Evolutionary conservation across 2,113 vertebrate genomes (phyloP).

Genomic region (Hemiscyllium ocellatum): DNA sequence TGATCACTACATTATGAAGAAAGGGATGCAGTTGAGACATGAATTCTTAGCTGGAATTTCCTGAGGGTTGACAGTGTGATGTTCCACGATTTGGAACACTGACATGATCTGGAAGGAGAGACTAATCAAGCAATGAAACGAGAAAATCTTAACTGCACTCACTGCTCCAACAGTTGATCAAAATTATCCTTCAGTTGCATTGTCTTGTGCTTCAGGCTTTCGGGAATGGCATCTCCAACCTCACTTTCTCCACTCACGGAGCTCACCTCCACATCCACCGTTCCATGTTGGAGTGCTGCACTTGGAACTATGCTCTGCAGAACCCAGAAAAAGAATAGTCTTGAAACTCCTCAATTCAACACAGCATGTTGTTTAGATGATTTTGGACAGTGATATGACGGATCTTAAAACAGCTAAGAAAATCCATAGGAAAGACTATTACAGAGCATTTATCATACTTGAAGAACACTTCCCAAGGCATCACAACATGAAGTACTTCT

Average conservation of each 20-base stretch:
- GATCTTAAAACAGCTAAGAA: neutral
- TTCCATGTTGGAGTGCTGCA: neutral
- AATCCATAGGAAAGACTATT: neutral
- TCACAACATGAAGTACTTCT: neutral
- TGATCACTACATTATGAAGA: neutral
- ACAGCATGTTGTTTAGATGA: no score
- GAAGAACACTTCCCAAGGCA: neutral
- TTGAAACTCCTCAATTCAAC: neutral
- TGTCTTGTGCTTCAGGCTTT: constrained; percentile 47
- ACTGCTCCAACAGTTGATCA: constrained; percentile 56
- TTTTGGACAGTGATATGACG: neutral
- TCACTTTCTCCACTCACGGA: constrained; percentile 44
- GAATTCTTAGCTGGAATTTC: neutral
- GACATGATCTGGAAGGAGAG: neutral
- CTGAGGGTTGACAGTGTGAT: neutral
- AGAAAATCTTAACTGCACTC: constrained; percentile 46
- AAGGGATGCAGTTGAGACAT: neutral
- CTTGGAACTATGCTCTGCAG: constrained; percentile 40
- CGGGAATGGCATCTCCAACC: constrained; percentile 32
- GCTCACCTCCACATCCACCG: constrained; percentile 42
- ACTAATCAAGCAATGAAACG: neutral
- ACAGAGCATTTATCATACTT: neutral
- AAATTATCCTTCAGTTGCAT: constrained; percentile 52
- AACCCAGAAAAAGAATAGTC: neutral
- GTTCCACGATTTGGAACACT: neutral